These are phyloP conservation scores for Rhinella marina DNA, from an alignment of 2,797 vertebrate species.

Conservation along the genomic window DNA sequence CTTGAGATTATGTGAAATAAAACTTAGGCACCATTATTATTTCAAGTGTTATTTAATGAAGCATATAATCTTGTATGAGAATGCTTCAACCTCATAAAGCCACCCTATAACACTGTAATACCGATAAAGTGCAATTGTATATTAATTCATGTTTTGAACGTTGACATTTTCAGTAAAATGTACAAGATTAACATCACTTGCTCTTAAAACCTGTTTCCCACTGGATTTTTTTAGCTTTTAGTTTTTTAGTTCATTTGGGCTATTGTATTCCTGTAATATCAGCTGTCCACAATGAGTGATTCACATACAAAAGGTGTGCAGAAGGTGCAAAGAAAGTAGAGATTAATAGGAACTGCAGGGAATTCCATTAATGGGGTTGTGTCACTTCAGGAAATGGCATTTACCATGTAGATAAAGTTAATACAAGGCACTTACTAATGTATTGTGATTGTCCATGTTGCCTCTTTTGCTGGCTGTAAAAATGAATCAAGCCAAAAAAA, in stretches of 20 bases:
- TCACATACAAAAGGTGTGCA: constrained; percentile 37
- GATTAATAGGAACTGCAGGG: constrained; percentile 36
- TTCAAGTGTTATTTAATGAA: not conserved
- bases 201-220: not conserved
- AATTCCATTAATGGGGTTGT: too few relatives aligned
- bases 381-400: too few relatives aligned
- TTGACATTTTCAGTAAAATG: constrained; percentile 29
- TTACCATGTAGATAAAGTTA: too few relatives aligned
- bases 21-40: not conserved
- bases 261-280: constrained; percentile 46
- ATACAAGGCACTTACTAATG: too few relatives aligned
- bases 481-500: too few relatives aligned
- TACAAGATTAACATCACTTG: not conserved
- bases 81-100: not conserved
- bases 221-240: constrained; percentile 22
- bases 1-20: not conserved
- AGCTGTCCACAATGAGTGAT: constrained; percentile 44
- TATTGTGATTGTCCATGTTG: too few relatives aligned
- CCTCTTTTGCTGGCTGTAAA: too few relatives aligned
- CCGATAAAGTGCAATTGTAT: not conserved
- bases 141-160: not conserved
- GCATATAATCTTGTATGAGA: not conserved
- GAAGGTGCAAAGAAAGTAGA: not conserved
- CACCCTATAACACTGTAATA: not conserved
- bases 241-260: constrained; percentile 16